Conservation (phyloP, 2,113 vertebrate genomes). For the Scomber japonicus region DNA sequence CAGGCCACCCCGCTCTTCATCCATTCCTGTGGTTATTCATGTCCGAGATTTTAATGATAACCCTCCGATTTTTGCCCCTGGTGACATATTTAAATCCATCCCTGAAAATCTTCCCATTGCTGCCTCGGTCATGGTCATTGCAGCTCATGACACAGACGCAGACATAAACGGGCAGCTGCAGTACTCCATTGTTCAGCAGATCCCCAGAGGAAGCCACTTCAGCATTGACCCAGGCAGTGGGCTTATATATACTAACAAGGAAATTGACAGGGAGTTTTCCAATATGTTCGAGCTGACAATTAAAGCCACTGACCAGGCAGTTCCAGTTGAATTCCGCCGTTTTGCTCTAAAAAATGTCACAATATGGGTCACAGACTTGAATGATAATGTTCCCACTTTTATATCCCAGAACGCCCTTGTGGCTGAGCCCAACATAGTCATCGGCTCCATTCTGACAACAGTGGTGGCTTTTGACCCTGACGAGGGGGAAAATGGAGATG, state of each 20-base stretch:
- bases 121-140: constrained; percentile 91
- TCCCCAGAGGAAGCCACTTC: constrained; percentile 94
- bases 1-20: constrained; percentile 90
- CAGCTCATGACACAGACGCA: constrained; percentile 93
- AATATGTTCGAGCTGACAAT: constrained; percentile 95
- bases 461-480: constrained; percentile 95
- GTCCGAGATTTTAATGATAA: constrained; percentile 98
- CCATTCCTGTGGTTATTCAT: constrained; percentile 93
- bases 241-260: constrained; percentile 89
- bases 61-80: constrained; percentile 91
- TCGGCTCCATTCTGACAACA: constrained; percentile 94
- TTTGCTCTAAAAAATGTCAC: constrained; percentile 96
- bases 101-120: constrained; percentile 93
- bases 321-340: constrained; percentile 92
- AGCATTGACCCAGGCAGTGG: constrained; percentile 89
- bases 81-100: constrained; percentile 96
- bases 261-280: constrained; percentile 96
- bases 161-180: constrained; percentile 94
- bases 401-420: constrained; percentile 94
- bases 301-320: constrained; percentile 94
- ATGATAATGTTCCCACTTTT: constrained; percentile 95
- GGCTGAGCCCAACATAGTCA: constrained; percentile 91
- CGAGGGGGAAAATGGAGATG: constrained; percentile 94
- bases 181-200: constrained; percentile 93
- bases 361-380: constrained; percentile 94